Percentiles rank a stretch among this genome's conserved stretches.
phyloP scores from a whole-genome alignment of 1,140 invertebrate genomes.

The Habropoda laboriosa region DNA sequence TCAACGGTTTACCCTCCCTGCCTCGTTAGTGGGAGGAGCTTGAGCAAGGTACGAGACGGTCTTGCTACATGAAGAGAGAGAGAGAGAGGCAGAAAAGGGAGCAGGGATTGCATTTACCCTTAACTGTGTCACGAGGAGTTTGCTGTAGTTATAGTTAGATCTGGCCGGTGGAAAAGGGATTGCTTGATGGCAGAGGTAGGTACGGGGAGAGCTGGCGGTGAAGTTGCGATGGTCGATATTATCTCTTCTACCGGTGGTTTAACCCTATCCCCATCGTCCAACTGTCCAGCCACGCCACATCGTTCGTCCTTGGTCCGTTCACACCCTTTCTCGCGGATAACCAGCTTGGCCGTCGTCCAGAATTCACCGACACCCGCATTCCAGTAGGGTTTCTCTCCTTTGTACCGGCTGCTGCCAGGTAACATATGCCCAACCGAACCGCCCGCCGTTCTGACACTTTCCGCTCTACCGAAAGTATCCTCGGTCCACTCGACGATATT shows the following conservation, averaged over 20 bases:
- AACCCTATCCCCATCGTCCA: constrained; percentile 17
- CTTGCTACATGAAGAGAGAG: no score
- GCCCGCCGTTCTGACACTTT: not conserved
- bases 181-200: constrained; percentile 12
- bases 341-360: constrained; percentile 66
- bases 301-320: constrained; percentile 10
- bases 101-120: constrained; percentile 42
- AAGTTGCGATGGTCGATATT: constrained; percentile 60
- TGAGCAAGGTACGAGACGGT: constrained; percentile 37
- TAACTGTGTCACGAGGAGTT: constrained; percentile 62
- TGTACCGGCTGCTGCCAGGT: constrained; percentile 7
- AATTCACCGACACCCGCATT: constrained; percentile 52
- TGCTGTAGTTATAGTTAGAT: constrained; percentile 46
- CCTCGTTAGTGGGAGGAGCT: constrained; percentile 55
- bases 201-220: constrained; percentile 29
- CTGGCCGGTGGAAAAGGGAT: not conserved
- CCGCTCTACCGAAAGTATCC: not conserved
- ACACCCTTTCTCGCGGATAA: constrained; percentile 59
- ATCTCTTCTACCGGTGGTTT: constrained; percentile 47
- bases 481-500: no score
- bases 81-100: not conserved
- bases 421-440: constrained; percentile 29
- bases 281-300: not conserved
- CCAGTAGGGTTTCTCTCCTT: constrained; percentile 44
- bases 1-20: constrained; percentile 57